These are phyloP conservation scores for Agrochola litura DNA, from an alignment of 2,888 invertebrate species.

Conservation along the genomic window DNA sequence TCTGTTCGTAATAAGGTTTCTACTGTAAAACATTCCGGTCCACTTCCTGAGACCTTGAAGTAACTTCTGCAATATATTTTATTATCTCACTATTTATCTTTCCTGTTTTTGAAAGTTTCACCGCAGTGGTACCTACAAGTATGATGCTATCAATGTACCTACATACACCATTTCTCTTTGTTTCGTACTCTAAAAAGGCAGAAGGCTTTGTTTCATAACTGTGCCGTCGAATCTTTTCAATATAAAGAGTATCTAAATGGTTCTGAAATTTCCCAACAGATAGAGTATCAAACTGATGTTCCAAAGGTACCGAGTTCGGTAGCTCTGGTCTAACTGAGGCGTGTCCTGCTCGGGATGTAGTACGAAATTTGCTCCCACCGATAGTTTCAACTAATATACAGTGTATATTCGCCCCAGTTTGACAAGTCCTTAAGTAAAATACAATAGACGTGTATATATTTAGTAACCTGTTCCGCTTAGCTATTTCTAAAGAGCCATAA, in stretches of 20 bases:
- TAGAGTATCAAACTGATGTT: background rate
- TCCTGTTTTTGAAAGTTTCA: constrained; percentile 42
- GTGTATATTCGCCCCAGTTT: too few species aligned
- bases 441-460: too few species aligned
- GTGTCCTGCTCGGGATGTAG: too few species aligned
- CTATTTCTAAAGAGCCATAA: too few species aligned
- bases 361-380: too few species aligned
- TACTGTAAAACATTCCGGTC: constrained; percentile 31
- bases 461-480: too few species aligned
- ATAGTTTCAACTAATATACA: too few species aligned
- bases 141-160: background rate
- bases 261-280: background rate
- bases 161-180: background rate
- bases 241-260: background rate
- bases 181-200: background rate
- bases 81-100: constrained; percentile 53
- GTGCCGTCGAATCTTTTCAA: background rate
- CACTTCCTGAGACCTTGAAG: constrained; percentile 11
- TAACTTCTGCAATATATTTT: constrained; percentile 56
- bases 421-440: too few species aligned
- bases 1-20: constrained; percentile 22
- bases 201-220: background rate
- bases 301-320: background rate
- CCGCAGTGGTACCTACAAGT: background rate
- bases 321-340: too few species aligned